Evolutionary conservation across 2,888 invertebrate genomes (phyloP), one percentile per base, ranked within the genome.

Genomic region (Drosophila quinaria): DNA sequence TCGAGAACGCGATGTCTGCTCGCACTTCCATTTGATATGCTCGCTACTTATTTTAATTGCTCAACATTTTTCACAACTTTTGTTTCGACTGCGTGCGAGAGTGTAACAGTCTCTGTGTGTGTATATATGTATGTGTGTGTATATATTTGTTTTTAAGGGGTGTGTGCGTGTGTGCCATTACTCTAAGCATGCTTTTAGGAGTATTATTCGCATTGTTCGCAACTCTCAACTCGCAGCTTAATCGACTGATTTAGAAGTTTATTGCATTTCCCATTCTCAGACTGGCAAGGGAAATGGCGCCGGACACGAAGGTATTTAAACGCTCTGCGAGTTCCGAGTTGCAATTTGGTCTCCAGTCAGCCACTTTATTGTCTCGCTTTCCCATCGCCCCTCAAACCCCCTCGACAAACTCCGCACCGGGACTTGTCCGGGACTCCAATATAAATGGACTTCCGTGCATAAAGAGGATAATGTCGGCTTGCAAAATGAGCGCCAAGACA

Each of bases 211-310:
- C 80, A 74, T 70, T 74, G 74, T 70, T 69, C 67, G 76, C 62
- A 75, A 74, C 78, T 76, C 64, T 78, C 61, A 69, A 69, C 78
- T 74, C 74, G 72, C 75, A 68, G 87, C 86, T 88, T 77, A 88
- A 85, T 85, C 87, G 87, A 83, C 87, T 85, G 89, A 83, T 88
- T 85, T 85, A 79, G 88, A 83, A 85, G 81, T 83, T 85, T 85
- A 85, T 88, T 88, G 84, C 89, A 86, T 88, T 79, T 70, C 74
- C 69, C 76, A 52, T 69, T 60, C 64, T 56, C 64, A 37, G 25
- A 15, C 65, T 50, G 44, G 35, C 73, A 58, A 55, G 87, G 86
- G 80, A 84, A 88, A 86, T 86, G 86, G 69, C 50, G 64, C 68
- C 69, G 81, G 81, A 79, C 88, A 86, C 87, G 81, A 85, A 88